phyloP scores from a whole-genome alignment of 2,888 invertebrate species.

The Antheraea assamensis region DNA sequence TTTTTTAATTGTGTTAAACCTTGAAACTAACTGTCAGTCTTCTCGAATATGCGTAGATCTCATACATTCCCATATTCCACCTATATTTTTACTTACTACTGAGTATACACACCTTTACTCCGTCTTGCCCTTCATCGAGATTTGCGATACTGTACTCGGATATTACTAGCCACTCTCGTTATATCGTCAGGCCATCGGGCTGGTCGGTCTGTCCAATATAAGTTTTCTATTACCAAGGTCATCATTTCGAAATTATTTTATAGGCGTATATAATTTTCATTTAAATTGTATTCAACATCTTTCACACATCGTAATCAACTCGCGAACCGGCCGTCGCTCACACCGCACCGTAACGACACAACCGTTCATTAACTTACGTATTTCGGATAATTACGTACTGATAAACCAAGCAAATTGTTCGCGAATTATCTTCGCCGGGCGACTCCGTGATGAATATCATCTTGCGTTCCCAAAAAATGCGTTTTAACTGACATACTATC shows the following conservation, averaged over 20 bases:
- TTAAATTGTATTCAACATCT: constrained; percentile 1
- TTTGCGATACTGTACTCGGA: too few species aligned
- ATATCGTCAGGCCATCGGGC: too few species aligned
- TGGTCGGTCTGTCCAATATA: too few species aligned
- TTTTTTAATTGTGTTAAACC: too few species aligned
- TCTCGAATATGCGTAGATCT: too few species aligned
- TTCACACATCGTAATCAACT: neutral
- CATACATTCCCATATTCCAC: too few species aligned
- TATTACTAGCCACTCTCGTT: too few species aligned
- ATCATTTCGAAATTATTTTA: neutral
- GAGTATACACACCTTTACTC: too few species aligned
- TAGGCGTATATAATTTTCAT: neutral
- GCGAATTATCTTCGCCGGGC: constrained; percentile 66
- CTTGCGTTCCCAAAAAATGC: constrained; percentile 54
- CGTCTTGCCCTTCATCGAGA: too few species aligned
- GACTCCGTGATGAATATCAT: constrained; percentile 68
- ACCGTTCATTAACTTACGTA: constrained; percentile 74
- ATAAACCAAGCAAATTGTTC: constrained; percentile 79
- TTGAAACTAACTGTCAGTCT: too few species aligned
- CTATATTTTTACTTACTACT: neutral
- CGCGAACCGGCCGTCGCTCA: constrained; percentile 46
- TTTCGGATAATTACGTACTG: constrained; percentile 79
- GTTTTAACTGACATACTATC: constrained; percentile 53
- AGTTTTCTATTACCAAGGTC: too few species aligned
- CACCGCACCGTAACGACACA: constrained; percentile 51